Base-by-base conservation (phyloP, 2,888 invertebrate genomes). In the Athripsodes cinereus region DNA sequence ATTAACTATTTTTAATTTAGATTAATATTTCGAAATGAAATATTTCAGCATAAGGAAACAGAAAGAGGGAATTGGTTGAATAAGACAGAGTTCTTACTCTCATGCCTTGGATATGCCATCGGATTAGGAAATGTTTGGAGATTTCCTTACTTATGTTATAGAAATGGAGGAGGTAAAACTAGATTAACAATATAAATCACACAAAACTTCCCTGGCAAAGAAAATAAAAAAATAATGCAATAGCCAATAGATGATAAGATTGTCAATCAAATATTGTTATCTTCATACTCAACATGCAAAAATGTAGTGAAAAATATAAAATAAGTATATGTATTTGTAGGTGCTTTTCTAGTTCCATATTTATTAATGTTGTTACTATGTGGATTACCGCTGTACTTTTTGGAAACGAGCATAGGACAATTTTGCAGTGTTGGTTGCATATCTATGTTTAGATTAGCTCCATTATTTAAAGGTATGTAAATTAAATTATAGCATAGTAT, bases 341-440 rank as follows among this genome's bases (percentile, higher is more conserved):
- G 92, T 60, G 94, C 93, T 2, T 95, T 95, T 71, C 77, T 95
- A 47, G 83, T 95, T 26, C 93, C 94, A 2, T 95, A 94, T 71
- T 75, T 91, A 49, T 70, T 92, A 60, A 92, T 93, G 72, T 74
- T 93, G 51, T 71, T 90, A 44, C 73, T 90, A 54, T 92, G 91
- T 67, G 94, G 93, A 2, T 87, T 93, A 58, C 94, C 94, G 0
- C 76, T 94, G 62, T 93, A 93, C 69, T 91, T 92, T 69, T 78
- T 95, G 81, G 94, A 95, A 74, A 86, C 91, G 0, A 82, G 88
- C 1, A 78, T 94, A 66, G 94, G 94, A 18, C 94, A 95, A 70
- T 91, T 92, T 72, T 82, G 89, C 22, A 87, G 88, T 66, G 85
- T 87, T 35, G 91, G 92, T 64, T 90, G 90, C 65, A 84, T 92